Base-by-base conservation (phyloP, 1,140 invertebrate genomes). In the Arion vulgaris region DNA sequence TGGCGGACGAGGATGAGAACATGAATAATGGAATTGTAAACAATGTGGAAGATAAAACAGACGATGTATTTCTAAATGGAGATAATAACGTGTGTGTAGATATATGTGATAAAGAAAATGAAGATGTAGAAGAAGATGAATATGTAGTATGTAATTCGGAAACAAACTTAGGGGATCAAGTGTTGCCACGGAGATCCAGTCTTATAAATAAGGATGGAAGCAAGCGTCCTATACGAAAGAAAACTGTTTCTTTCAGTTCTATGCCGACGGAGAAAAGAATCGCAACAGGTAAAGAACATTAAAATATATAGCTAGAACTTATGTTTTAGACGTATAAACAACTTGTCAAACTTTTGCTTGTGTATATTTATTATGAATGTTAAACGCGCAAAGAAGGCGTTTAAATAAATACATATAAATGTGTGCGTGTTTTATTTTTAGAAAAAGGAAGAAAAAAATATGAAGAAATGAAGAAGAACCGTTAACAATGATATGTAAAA, bases 191-290 rank as follows among this genome's bases (percentile, higher is more conserved):
- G 71, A 86, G 87, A 79, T 87, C 87, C 68, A 89, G 88, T 84
- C 86, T 89, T 53, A 89, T 89, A 86, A 87, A 83, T 75, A 88
- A 87, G 82, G 86, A 88, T 86, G 85, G 82, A 23, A 85, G 83
- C 78, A 84, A 88, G 81, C 86, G 86, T 81, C 84, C 85, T 36
- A 86, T 81, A 36, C 81, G 89, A 38, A 91, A 91, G 86, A 92
- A 92, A 84, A 91, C 90, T 19, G 91, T 92, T 28, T 91, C 90
- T 23, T 92, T 92, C 76, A 91, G 89, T 77, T 89, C 89, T 51
- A 91, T 91, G 90, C 81, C 81, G 2, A 89, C 85, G 7, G 92
- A 93, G 76, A 91, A 91, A 75, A 93, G 92, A 86, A 92, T 93
- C 81, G 91, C 93, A 62, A 93, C 93, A 86, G 93, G 93, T 93